Evolutionary conservation across 2,113 vertebrate species (phyloP).

Genomic region (Zootoca vivipara): DNA sequence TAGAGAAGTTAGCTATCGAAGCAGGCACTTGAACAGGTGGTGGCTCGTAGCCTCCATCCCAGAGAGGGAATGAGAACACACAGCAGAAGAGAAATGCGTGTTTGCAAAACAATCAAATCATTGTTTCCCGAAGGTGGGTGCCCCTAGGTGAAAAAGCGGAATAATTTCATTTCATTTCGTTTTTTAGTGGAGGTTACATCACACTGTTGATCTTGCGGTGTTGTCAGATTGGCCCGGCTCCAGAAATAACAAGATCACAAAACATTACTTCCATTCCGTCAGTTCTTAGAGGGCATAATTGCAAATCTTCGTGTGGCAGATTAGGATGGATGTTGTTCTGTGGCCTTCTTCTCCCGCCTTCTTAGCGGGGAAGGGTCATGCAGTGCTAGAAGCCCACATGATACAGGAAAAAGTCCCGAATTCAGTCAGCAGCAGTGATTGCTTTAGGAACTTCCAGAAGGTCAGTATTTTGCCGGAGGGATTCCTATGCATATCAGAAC

Average conservation of each 20-base stretch:
- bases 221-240: not conserved
- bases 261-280: constrained; percentile 15
- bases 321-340: not conserved
- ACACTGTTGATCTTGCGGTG: not conserved
- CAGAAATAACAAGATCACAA: constrained; percentile 8
- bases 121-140: not conserved
- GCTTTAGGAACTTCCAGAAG: too few species aligned
- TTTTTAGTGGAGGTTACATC: not conserved
- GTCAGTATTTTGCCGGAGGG: too few species aligned
- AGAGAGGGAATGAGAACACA: not conserved
- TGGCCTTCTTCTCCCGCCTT: not conserved
- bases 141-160: not conserved
- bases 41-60: too few species aligned
- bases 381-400: too few species aligned
- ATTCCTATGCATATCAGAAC: too few species aligned
- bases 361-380: not conserved
- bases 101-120: not conserved
- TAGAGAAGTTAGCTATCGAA: not conserved
- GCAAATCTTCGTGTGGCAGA: not conserved
- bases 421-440: too few species aligned
- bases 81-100: too few species aligned
- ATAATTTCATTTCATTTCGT: not conserved
- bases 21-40: not conserved
- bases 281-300: not conserved
- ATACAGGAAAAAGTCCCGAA: not conserved